These are phyloP conservation scores for Ophion obscuratus DNA, from an alignment of 2,888 invertebrate species.

Conservation along the genomic window DNA sequence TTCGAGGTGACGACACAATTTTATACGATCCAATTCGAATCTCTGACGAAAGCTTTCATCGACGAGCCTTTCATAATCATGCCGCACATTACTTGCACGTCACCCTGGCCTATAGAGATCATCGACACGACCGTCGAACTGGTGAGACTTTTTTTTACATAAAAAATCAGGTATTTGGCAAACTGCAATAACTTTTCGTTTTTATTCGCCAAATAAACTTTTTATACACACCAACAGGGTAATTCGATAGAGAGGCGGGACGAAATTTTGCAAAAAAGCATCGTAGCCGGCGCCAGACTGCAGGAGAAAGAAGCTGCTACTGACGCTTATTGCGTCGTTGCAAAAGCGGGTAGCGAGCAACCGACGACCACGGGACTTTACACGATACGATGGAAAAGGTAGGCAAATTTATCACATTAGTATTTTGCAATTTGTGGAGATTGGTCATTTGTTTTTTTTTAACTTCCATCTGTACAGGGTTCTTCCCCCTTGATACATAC, in stretches of 20 bases:
- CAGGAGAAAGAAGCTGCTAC: constrained; percentile 85
- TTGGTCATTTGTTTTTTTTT: too few relatives aligned
- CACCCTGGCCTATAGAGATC: constrained; percentile 89
- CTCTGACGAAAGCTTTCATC: constrained; percentile 88
- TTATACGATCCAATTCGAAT: constrained; percentile 88
- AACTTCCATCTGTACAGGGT: too few relatives aligned
- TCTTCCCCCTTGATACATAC: too few relatives aligned
- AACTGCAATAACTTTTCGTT: not conserved
- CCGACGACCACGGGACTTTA: constrained; percentile 85
- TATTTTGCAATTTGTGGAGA: too few relatives aligned
- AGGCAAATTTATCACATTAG: not conserved
- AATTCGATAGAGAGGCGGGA: constrained; percentile 77
- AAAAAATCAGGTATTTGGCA: not conserved
- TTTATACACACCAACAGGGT: constrained; percentile 70
- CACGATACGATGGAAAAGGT: constrained; percentile 86
- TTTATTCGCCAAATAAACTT: not conserved
- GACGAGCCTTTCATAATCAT: constrained; percentile 89
- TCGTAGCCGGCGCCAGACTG: constrained; percentile 82
- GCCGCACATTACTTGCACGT: constrained; percentile 88
- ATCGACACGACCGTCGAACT: constrained; percentile 88
- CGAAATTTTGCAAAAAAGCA: constrained; percentile 71
- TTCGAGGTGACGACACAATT: constrained; percentile 89
- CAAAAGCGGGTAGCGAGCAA: constrained; percentile 83
- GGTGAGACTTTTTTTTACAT: constrained; percentile 77
- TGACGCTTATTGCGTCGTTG: constrained; percentile 85